Percentiles rank a stretch among this genome's conserved stretches.
phyloP scores from a whole-genome alignment of 2,797 vertebrate genomes.

The Chaunax sp. region DNA sequence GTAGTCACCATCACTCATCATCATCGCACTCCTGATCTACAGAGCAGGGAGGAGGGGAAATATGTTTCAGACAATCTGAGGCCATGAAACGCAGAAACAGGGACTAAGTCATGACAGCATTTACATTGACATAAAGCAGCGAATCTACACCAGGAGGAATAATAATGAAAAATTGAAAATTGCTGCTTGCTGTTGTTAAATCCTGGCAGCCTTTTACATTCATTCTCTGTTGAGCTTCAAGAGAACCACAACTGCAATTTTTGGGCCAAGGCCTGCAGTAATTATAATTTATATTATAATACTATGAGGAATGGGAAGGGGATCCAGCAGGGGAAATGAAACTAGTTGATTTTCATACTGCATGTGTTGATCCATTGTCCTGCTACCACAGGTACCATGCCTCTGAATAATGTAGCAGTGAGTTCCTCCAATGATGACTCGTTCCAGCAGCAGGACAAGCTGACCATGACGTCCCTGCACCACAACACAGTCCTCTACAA shows the following conservation, averaged over 20 bases:
- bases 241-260: slow-evolving; percentile 54
- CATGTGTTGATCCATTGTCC: slow-evolving; percentile 45
- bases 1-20: slow-evolving; percentile 79
- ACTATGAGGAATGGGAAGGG: slow-evolving; percentile 20
- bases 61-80: slow-evolving; percentile 73
- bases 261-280: slow-evolving; percentile 35
- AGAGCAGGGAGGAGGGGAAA: slow-evolving; percentile 61
- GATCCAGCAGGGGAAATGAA: slow-evolving; percentile 11
- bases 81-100: slow-evolving; percentile 65
- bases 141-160: slow-evolving; percentile 58
- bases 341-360: slow-evolving; percentile 9
- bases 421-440: slow-evolving; percentile 81
- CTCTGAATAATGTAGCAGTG: slow-evolving; percentile 85
- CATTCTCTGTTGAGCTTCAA: slow-evolving; percentile 47
- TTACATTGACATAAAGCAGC: slow-evolving; percentile 74
- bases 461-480: slow-evolving; percentile 90
- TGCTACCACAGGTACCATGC: slow-evolving; percentile 84
- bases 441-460: slow-evolving; percentile 91
- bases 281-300: slow-evolving; percentile 29
- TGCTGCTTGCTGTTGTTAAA: slow-evolving; percentile 48
- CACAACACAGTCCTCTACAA: slow-evolving; percentile 91
- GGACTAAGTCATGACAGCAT: slow-evolving; percentile 61
- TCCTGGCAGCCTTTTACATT: slow-evolving; percentile 41
- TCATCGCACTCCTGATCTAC: slow-evolving; percentile 71
- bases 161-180: slow-evolving; percentile 52